Evolutionary conservation across 2,888 invertebrate species (phyloP).

Genomic region (Himalopsyche tibetana): DNA sequence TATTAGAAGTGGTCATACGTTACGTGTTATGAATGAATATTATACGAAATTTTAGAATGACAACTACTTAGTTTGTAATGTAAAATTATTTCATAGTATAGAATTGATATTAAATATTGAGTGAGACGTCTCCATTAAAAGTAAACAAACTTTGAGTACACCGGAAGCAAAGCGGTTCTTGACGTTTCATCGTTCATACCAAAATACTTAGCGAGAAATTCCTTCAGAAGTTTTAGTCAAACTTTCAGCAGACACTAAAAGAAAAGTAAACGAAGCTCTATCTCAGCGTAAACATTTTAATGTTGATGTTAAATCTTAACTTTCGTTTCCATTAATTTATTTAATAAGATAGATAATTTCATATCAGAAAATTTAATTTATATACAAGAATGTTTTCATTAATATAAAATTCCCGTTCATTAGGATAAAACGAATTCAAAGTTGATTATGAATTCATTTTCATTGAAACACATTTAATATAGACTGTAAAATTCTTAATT

Average conservation of each 20-base stretch:
- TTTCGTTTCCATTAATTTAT: not conserved
- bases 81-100: not conserved
- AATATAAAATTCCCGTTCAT: too few species aligned
- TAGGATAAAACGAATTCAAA: too few species aligned
- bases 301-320: not conserved
- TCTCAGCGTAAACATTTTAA: constrained; percentile 8
- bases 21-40: too few species aligned
- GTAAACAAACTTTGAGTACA: constrained; percentile 29
- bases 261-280: not conserved
- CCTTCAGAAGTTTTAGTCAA: not conserved
- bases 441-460: too few species aligned
- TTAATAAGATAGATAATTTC: constrained; percentile 1
- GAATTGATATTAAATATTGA: not conserved
- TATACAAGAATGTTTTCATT: not conserved
- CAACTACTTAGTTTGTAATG: too few species aligned
- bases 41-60: too few species aligned
- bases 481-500: too few species aligned
- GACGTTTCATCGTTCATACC: not conserved
- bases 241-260: constrained; percentile 8
- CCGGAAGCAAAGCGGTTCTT: not conserved
- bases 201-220: constrained; percentile 10
- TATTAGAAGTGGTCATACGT: too few species aligned
- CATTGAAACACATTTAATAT: too few species aligned
- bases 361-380: not conserved
- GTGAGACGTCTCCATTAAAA: constrained; percentile 31